These are phyloP conservation scores for Rhynchomys soricoides DNA, from an alignment of 2,113 vertebrate species.

Conservation along the genomic window DNA sequence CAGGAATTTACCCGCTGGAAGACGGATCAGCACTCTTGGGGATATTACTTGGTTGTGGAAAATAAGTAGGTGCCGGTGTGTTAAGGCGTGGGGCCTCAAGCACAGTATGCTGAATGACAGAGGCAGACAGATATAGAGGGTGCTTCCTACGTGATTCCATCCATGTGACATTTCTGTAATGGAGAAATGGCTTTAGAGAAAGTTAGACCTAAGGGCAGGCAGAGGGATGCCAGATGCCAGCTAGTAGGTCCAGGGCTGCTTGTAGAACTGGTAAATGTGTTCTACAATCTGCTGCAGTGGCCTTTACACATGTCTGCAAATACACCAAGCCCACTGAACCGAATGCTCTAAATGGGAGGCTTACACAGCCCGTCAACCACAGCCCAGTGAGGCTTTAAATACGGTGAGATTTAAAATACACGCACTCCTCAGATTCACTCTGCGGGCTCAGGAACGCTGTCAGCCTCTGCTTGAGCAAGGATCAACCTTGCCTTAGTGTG, in stretches of 20 bases:
- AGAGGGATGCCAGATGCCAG: background rate
- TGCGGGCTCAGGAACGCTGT: fast-evolving
- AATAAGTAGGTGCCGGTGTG: background rate
- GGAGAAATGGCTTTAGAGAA: background rate
- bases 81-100: fast-evolving
- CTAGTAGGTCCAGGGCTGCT: background rate
- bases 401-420: background rate
- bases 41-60: background rate
- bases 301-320: fast-evolving
- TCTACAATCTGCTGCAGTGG: background rate
- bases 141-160: fast-evolving
- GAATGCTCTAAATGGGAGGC: fast-evolving
- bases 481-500: background rate
- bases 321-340: fast-evolving
- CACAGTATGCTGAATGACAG: background rate
- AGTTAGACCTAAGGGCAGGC: too few species aligned
- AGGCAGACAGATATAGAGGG: background rate
- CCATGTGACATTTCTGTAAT: too few species aligned
- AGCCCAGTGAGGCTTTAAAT: too few species aligned
- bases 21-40: fast-evolving
- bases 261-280: background rate
- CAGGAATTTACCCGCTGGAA: fast-evolving
- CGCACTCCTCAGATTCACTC: fast-evolving
- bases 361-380: fast-evolving
- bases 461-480: fast-evolving